Base-by-base conservation (phyloP, 2,797 vertebrate species). In the Babyrousa celebensis region DNA sequence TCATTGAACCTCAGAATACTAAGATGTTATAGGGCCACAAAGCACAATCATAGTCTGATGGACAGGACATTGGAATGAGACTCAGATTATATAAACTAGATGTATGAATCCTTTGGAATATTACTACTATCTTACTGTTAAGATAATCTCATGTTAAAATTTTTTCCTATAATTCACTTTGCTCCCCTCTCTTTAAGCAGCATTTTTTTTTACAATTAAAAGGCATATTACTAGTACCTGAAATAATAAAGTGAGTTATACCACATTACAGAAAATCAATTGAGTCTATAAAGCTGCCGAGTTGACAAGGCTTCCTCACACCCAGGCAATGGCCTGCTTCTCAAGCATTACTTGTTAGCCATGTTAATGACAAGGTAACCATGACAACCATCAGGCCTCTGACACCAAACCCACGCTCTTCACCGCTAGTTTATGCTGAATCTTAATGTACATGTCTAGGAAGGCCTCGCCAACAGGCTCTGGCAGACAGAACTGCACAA, bases 331-430 rank as follows among this genome's bases (percentile, higher is more conserved):
- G 83, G 29, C 54, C 65, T 96, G 68, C 12, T 91, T 96, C 75
- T 94, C 83, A 93, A 94, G 91, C 70, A 94, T 91, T 95, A 48
- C 27, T 96, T 96, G 75, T 84, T 96, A 96, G 63, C 52, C 71
- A 62, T 95, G 72, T 83, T 93, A 96, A 96, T 92, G 60, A 92
- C 77, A 58, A 82, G 27, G 93, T 97, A 95, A 96, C 96, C 96
- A 93, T 97, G 93, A 83, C 96, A 96, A 96, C 94, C 63, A 96
- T 85, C 91, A 93, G 32, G 40, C 56, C 63, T 91, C 71, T 95
- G 68, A 97, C 32, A 88, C 60, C n/a, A 83, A 91, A 70, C 4
- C 54, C 40, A 80, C 8, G 1, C 29, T 82, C n/a, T 87, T 63
- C n/a, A 14, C 12, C 14, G 32, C 27, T 70, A 63, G 1, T 87